These are phyloP conservation scores for Brachyptera putata DNA, from an alignment of 2,888 invertebrate species.

Conservation along the genomic window DNA sequence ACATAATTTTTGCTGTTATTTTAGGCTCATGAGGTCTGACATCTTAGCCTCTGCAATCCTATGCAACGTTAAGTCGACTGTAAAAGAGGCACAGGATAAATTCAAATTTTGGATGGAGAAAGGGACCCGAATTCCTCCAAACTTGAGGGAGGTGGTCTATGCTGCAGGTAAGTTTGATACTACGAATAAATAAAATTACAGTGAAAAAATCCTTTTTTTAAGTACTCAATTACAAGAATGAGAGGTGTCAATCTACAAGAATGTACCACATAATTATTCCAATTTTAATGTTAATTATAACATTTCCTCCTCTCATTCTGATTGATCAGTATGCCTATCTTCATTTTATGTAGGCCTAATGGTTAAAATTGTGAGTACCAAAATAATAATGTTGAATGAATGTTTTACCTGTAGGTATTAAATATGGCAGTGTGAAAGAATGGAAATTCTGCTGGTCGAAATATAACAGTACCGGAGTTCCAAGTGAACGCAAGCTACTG, in stretches of 20 bases:
- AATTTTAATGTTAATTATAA: too few species aligned
- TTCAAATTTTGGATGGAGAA: conserved; percentile 69
- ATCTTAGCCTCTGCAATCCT: conserved; percentile 68
- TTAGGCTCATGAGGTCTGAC: conserved; percentile 66
- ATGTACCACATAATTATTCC: too few species aligned
- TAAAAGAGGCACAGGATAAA: conserved; percentile 61
- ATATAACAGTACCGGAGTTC: conserved; percentile 60
- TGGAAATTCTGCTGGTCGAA: conserved; percentile 76
- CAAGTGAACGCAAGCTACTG: conserved; percentile 67
- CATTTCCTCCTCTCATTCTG: too few species aligned
- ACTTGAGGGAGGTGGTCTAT: conserved; percentile 68
- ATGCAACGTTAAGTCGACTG: conserved; percentile 64
- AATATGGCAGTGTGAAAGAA: conserved; percentile 63
- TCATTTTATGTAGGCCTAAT: too few species aligned
- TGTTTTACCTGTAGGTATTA: conserved; percentile 54
- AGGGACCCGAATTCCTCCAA: conserved; percentile 62
- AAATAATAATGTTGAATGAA: neutral
- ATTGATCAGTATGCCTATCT: too few species aligned
- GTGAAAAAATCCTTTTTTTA: too few species aligned
- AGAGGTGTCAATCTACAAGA: too few species aligned
- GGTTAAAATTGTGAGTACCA: neutral
- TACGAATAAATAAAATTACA: neutral
- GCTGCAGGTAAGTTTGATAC: conserved; percentile 46
- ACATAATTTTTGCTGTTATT: too few species aligned
- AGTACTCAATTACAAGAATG: too few species aligned